phyloP scores from a whole-genome alignment of 2,113 vertebrate genomes.

The Campylorhamphus procurvoides region DNA sequence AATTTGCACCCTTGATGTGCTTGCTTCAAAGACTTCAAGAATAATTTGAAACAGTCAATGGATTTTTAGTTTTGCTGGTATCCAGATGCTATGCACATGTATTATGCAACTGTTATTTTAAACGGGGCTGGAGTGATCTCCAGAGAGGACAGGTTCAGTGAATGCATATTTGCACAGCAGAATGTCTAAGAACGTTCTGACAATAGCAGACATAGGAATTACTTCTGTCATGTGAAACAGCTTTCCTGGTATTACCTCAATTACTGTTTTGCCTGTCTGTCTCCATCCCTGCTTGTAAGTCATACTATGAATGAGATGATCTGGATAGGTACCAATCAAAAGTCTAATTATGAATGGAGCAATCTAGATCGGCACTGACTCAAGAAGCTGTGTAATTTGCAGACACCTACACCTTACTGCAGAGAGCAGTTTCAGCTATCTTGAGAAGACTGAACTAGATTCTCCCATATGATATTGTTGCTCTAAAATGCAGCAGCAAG shows the following conservation, averaged over 20 bases:
- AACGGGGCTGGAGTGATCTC: not conserved
- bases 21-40: not conserved
- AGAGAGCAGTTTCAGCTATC: conserved; percentile 35
- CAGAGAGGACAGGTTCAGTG: not conserved
- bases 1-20: not conserved
- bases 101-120: not conserved
- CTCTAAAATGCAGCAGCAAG: conserved; percentile 35
- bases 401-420: conserved; percentile 61
- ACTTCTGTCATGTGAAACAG: conserved; percentile 32
- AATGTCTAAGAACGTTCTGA: conserved; percentile 30
- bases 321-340: conserved; percentile 68
- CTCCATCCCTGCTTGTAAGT: conserved; percentile 54
- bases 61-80: not conserved
- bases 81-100: not conserved
- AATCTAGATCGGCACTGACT: conserved; percentile 43
- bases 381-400: conserved; percentile 64
- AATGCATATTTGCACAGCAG: not conserved
- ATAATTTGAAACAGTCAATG: not conserved
- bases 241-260: conserved; percentile 62
- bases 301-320: conserved; percentile 60
- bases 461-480: conserved; percentile 30
- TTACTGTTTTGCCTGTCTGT: conserved; percentile 65
- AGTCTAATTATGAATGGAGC: conserved; percentile 61
- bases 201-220: conserved; percentile 27
- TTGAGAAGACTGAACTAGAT: conserved; percentile 38